Evolutionary conservation across 92 coral and sea anemone genomes (phyloP).

Genomic region (Heliopora coerulea): DNA sequence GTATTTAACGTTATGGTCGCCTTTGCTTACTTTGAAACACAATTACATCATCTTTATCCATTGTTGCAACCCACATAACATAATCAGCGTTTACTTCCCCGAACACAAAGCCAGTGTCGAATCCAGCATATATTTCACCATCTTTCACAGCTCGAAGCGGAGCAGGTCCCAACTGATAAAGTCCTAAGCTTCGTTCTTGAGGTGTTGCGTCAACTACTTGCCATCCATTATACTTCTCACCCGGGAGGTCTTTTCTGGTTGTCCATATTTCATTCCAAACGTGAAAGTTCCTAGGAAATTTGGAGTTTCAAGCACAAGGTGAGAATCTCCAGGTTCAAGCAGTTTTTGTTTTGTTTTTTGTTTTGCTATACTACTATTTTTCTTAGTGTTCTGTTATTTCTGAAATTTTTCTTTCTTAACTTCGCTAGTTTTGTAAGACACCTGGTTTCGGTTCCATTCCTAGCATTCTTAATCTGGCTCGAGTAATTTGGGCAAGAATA

Average conservation of each 20-base stretch:
- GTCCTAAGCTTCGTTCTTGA: slow-evolving; percentile 66
- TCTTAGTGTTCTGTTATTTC: no score
- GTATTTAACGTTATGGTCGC: no score
- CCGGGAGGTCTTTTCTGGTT: slow-evolving; percentile 57
- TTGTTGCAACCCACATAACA: slow-evolving; percentile 72
- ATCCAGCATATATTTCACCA: slow-evolving; percentile 70
- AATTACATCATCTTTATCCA: slow-evolving; percentile 10
- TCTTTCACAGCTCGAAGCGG: slow-evolving; percentile 72
- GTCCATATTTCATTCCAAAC: slow-evolving; percentile 89
- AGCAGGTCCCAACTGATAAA: slow-evolving; percentile 80
- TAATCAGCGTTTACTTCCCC: slow-evolving; percentile 83
- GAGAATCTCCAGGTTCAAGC: no score
- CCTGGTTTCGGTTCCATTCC: no score
- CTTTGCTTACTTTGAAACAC: slow-evolving; percentile 20
- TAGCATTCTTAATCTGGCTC: no score
- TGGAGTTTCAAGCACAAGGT: no score
- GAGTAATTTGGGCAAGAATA: no score
- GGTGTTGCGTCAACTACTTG: slow-evolving; percentile 86
- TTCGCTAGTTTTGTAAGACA: no score
- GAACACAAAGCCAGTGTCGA: slow-evolving; percentile 68
- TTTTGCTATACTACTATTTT: no score
- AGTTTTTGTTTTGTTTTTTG: no score
- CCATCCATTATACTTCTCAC: slow-evolving; percentile 69
- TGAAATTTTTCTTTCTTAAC: no score
- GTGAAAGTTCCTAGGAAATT: slow-evolving; percentile 79